Evolutionary conservation across 2,888 invertebrate species (phyloP), one percentile per base, ranked within the genome.

Genomic region (Synergus laeviventris): DNA sequence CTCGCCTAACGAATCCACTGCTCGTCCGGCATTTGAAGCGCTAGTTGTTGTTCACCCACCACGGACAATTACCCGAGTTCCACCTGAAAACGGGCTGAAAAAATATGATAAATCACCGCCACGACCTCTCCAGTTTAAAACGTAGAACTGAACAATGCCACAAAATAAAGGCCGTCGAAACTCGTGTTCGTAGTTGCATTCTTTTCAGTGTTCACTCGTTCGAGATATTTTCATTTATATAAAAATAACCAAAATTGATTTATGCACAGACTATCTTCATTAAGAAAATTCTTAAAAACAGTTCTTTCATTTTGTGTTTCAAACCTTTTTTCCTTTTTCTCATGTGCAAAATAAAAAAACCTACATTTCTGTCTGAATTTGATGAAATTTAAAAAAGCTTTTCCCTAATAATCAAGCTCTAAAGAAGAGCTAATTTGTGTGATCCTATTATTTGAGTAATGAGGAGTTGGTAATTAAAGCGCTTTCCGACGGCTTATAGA

Each of bases 61-160:
- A 74, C 81, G 85, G 85, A 87, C 86, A 86, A 87, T 87, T 86
- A 86, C 84, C 83, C 83, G 82, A 82, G 81, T 81, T 73, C 79
- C 78, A 56, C 76, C 76, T 82, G 79, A 84, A 83, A 85, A 80
- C 78, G 64, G 81, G 73, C 45, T 76, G 70, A 81, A 82, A 79
- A 79, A 80, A 82, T 82, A 85, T 85, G 84, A 86, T 83, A 85
- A 85, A 86, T 86, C 83, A 80, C 76, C 62, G 76, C 74, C 75
- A 76, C 66, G 78, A 80, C 78, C 78, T 78, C 78, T 79, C 74
- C 81, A 78, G 78, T 81, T 83, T 79, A 77, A 76, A 78, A 76
- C 81, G 81, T 77, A 79, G 81, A 79, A 83, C 80, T 85, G 81
- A 82, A 84, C 84, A 83, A 84, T 84, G 79, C 81, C 74, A 79